phyloP scores from a whole-genome alignment of 35 echinoderm and acorn worm genomes.

The Lytechinus pictus region DNA sequence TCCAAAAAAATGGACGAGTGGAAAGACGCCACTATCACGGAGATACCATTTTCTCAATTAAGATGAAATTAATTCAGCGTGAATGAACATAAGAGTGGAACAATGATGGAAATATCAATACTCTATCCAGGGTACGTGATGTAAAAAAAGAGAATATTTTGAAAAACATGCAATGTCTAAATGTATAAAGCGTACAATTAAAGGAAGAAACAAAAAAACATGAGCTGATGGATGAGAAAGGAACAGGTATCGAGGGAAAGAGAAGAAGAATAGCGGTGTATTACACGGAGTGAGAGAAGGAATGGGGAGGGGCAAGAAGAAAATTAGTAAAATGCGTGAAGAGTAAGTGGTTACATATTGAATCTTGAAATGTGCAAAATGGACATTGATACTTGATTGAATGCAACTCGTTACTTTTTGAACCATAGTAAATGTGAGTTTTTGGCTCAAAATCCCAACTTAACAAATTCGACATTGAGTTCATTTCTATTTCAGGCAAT shows the following conservation, averaged over 20 bases:
- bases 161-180: too few species aligned
- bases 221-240: neutral
- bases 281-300: neutral
- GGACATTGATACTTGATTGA: too few species aligned
- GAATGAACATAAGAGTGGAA: neutral
- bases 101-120: neutral
- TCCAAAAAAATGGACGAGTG: neutral
- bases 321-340: neutral
- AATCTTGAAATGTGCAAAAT: too few species aligned
- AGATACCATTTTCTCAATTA: neutral
- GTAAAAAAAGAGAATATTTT: neutral
- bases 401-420: too few species aligned
- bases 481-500: too few species aligned
- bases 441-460: too few species aligned
- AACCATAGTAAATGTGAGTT: too few species aligned
- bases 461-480: too few species aligned
- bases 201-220: neutral
- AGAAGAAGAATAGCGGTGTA: neutral
- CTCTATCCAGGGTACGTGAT: neutral
- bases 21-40: neutral
- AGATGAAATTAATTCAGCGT: conserved; percentile 2
- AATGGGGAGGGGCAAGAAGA: neutral
- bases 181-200: neutral
- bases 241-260: neutral
- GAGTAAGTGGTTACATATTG: too few species aligned